Evolutionary conservation across 64 coral and sea anemone genomes (phyloP).

Genomic region (Montipora efflorescens): DNA sequence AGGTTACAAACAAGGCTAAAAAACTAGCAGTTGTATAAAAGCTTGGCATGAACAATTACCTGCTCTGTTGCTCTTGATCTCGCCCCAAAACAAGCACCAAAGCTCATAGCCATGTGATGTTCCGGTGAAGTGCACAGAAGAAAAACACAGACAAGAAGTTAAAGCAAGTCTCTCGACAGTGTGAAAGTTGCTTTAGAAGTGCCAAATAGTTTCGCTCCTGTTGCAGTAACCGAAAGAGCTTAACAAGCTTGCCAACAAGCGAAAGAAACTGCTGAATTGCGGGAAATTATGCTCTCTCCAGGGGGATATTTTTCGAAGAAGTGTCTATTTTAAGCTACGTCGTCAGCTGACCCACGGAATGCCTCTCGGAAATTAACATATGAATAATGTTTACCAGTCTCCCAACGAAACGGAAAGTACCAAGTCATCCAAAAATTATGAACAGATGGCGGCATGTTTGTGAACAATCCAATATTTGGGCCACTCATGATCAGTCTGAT

Average conservation of each 20-base stretch:
- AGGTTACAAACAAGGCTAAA: not conserved
- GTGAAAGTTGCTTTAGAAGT: not conserved
- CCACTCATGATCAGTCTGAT: no score
- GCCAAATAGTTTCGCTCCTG: not conserved
- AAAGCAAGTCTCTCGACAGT: not conserved
- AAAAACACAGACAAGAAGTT: not conserved
- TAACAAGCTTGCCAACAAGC: no score
- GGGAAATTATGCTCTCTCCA: not conserved
- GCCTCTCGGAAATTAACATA: slow-evolving; percentile 30
- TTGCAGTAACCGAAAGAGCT: not conserved
- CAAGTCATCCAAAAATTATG: no score
- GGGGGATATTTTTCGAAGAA: not conserved
- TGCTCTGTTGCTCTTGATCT: slow-evolving; percentile 28
- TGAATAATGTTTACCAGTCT: slow-evolving; percentile 17
- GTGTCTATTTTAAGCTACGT: slow-evolving; percentile 8
- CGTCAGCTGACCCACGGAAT: not conserved
- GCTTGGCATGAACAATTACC: not conserved
- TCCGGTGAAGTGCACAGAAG: not conserved
- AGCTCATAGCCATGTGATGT: slow-evolving; percentile 44
- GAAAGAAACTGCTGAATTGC: not conserved
- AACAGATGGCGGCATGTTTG: no score
- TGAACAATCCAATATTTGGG: no score
- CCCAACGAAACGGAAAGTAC: not conserved
- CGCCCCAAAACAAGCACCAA: slow-evolving; percentile 47
- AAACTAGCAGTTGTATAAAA: not conserved